Percentiles rank a stretch among this genome's conserved stretches.
Conservation (phyloP, 1,140 invertebrate species). For the Scaptodrosophila lebanonensis region DNA sequence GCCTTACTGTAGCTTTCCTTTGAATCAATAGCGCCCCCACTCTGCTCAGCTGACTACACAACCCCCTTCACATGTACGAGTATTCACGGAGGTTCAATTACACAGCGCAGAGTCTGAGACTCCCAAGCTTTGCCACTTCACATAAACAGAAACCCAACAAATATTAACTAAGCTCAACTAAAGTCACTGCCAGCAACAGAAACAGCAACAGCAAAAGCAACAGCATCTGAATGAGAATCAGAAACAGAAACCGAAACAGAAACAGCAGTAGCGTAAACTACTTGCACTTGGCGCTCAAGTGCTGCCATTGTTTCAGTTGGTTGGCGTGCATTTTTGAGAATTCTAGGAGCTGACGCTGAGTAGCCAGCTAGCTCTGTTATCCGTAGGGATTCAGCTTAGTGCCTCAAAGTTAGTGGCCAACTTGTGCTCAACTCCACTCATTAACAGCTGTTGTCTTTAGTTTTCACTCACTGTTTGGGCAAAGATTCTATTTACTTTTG, state of each 20-base stretch:
- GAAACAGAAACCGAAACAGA: too few species aligned
- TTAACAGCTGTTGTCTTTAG: constrained; percentile 71
- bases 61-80: too few species aligned
- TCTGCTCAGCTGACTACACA: too few species aligned
- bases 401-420: constrained; percentile 17
- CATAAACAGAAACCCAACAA: constrained; percentile 47
- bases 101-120: neutral
- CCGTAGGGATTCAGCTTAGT: too few species aligned
- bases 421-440: constrained; percentile 54
- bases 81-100: neutral
- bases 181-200: constrained; percentile 39
- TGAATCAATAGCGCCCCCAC: constrained; percentile 71
- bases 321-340: too few species aligned
- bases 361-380: too few species aligned
- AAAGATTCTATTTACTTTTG: constrained; percentile 61
- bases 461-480: constrained; percentile 34
- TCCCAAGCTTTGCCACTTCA: constrained; percentile 46
- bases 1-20: constrained; percentile 30
- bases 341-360: too few species aligned
- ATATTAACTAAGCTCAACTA: constrained; percentile 63
- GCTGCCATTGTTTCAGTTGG: too few species aligned
- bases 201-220: too few species aligned
- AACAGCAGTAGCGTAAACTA: constrained; percentile 16
- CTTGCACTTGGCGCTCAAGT: constrained; percentile 6
- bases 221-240: too few species aligned